Percentiles rank a stretch among this genome's conserved stretches.
Conservation (phyloP, 2,797 vertebrate species). For the Oceanodroma leucorhoa region DNA sequence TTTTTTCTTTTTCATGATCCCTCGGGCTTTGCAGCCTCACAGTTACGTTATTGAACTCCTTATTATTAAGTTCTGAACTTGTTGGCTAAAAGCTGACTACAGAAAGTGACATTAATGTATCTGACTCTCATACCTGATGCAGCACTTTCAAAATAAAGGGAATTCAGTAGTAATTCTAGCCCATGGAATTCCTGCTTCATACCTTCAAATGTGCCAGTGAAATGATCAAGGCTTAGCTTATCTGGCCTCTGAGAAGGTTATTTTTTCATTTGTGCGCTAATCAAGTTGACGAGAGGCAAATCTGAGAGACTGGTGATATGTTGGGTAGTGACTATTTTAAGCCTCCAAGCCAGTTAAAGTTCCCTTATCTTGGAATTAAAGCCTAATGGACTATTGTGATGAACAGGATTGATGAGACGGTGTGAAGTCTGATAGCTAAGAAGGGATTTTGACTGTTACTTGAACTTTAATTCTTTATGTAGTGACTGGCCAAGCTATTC, state of each 20-base stretch:
- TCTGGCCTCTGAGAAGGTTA: background rate
- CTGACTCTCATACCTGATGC: background rate
- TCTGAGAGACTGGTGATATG: background rate
- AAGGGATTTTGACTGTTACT: background rate
- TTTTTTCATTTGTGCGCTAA: background rate
- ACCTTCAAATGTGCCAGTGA: background rate
- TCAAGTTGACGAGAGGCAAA: background rate
- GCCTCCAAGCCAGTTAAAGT: background rate
- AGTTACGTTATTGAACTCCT: background rate
- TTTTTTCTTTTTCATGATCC: background rate
- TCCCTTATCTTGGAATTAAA: conserved; percentile 5
- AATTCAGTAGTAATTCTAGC: background rate
- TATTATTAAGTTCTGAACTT: background rate
- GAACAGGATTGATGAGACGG: background rate
- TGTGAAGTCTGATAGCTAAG: background rate
- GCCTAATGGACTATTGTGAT: background rate
- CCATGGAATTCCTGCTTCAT: background rate
- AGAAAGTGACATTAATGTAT: background rate
- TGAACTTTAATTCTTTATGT: background rate
- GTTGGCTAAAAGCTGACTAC: background rate
- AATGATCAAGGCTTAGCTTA: background rate
- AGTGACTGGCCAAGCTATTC: background rate
- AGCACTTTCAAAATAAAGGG: background rate
- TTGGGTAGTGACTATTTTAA: background rate
- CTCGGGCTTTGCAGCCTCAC: background rate